Evolutionary conservation across 2,797 vertebrate genomes (phyloP).

Genomic region (Neosilurus mollespiculum): DNA sequence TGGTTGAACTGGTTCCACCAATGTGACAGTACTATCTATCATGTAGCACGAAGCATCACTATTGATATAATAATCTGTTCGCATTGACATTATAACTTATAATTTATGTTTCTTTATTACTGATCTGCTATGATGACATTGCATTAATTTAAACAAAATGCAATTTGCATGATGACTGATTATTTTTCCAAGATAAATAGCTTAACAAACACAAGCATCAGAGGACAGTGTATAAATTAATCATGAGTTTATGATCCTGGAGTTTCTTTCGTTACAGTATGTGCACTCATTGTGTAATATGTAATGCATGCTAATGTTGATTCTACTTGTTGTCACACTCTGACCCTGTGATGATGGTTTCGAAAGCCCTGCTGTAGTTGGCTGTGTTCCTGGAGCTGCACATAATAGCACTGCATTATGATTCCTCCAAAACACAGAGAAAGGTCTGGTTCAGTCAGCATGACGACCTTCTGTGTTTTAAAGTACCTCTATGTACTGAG

Average conservation of each 20-base stretch:
- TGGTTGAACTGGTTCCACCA: background rate
- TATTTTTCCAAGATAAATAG: background rate
- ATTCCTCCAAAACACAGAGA: background rate
- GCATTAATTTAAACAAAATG: background rate
- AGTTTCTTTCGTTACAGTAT: background rate
- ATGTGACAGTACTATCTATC: too few relatives aligned
- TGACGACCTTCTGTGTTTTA: background rate
- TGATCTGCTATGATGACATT: background rate
- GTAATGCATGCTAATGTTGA: slow-evolving; percentile 10
- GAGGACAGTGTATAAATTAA: background rate
- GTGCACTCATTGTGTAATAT: slow-evolving; percentile 1
- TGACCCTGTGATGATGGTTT: slow-evolving; percentile 28
- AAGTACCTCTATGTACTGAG: background rate
- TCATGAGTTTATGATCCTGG: background rate
- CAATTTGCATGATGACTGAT: background rate
- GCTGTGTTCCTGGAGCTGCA: slow-evolving; percentile 28
- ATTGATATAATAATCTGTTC: background rate
- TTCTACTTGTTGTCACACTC: background rate
- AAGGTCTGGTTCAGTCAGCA: background rate
- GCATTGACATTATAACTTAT: background rate
- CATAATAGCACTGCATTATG: background rate
- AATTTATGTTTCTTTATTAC: background rate
- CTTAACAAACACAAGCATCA: background rate
- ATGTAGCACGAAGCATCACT: background rate
- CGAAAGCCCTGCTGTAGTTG: slow-evolving; percentile 27